Evolutionary conservation across 1,140 invertebrate genomes (phyloP).

Genomic region (Cotesia chilonis): DNA sequence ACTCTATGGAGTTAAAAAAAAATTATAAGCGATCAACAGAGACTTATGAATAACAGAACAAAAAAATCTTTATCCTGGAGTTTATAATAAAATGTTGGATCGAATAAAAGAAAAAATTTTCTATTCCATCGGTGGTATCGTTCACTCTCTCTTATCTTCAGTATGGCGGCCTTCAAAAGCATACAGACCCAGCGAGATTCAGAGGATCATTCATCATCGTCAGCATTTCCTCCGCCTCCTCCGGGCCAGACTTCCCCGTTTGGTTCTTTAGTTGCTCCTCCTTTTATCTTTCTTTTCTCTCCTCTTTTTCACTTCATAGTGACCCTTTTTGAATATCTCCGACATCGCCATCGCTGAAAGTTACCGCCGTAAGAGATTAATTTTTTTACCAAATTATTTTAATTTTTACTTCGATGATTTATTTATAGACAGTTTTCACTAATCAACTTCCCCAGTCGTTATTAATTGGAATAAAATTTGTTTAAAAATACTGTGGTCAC

Average conservation of each 20-base stretch:
- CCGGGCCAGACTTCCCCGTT: constrained; percentile 38
- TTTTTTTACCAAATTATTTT: constrained; percentile 23
- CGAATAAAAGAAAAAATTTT: not conserved
- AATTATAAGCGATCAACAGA: not conserved
- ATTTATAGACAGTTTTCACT: too few species aligned
- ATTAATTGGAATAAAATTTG: too few species aligned
- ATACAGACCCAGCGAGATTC: constrained; percentile 52
- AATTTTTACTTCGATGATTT: not conserved
- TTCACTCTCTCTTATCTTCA: constrained; percentile 23
- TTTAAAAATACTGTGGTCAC: too few species aligned
- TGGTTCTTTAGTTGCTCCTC: constrained; percentile 37
- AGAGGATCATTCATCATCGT: constrained; percentile 61
- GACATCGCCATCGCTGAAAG: constrained; percentile 51
- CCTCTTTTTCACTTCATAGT: constrained; percentile 36
- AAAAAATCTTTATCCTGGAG: not conserved
- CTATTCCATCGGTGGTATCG: constrained; percentile 19
- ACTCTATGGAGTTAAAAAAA: not conserved
- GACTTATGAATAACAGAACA: not conserved
- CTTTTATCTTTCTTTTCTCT: constrained; percentile 28
- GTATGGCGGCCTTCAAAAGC: constrained; percentile 51
- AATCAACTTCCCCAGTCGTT: too few species aligned
- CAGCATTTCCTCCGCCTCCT: constrained; percentile 52
- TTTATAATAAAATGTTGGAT: constrained; percentile 1
- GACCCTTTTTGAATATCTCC: constrained; percentile 51
- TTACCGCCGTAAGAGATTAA: constrained; percentile 24